A percentile compares a stretch with the other conserved stretches of the same genome.
phyloP scores from a whole-genome alignment of 2,888 invertebrate genomes.

The Drosophila barbarae region DNA sequence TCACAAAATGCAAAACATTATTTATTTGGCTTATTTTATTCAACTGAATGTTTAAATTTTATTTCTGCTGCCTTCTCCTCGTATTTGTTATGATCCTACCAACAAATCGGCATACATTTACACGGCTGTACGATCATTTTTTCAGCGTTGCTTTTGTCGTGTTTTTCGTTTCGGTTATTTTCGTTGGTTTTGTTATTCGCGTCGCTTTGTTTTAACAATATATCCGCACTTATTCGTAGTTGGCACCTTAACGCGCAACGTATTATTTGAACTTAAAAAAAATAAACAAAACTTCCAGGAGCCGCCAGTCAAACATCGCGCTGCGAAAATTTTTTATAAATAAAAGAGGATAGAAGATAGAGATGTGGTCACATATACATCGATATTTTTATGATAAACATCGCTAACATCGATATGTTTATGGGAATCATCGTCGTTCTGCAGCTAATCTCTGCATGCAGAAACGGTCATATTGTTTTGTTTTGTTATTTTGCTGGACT shows the following conservation, averaged over 20 bases:
- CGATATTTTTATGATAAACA: no score
- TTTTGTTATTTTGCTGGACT: not conserved
- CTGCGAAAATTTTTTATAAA: not conserved
- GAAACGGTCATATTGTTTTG: not conserved
- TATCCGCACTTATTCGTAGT: slow-evolving; percentile 22
- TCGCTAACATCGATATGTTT: no score
- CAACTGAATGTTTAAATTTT: slow-evolving; percentile 11
- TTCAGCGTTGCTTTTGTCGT: slow-evolving; percentile 19
- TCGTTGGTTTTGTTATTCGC: slow-evolving; percentile 2
- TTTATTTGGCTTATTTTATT: slow-evolving; percentile 29
- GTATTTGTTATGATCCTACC: slow-evolving; percentile 18
- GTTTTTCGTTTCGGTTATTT: slow-evolving; percentile 21
- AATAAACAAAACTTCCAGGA: slow-evolving; percentile 25
- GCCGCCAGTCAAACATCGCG: slow-evolving; percentile 2
- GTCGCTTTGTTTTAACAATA: slow-evolving; percentile 7
- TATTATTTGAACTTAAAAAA: slow-evolving; percentile 52
- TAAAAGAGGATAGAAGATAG: no score
- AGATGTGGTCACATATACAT: no score
- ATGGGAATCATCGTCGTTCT: no score
- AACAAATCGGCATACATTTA: slow-evolving; percentile 14
- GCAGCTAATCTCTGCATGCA: no score
- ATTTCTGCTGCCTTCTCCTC: not conserved
- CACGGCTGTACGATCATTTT: slow-evolving; percentile 24
- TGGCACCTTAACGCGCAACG: slow-evolving; percentile 44
- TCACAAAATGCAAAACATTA: slow-evolving; percentile 47